A percentile compares a stretch with the other conserved stretches of the same genome.
phyloP scores from a whole-genome alignment of 2,888 invertebrate genomes.

The Mythimna vitellina region DNA sequence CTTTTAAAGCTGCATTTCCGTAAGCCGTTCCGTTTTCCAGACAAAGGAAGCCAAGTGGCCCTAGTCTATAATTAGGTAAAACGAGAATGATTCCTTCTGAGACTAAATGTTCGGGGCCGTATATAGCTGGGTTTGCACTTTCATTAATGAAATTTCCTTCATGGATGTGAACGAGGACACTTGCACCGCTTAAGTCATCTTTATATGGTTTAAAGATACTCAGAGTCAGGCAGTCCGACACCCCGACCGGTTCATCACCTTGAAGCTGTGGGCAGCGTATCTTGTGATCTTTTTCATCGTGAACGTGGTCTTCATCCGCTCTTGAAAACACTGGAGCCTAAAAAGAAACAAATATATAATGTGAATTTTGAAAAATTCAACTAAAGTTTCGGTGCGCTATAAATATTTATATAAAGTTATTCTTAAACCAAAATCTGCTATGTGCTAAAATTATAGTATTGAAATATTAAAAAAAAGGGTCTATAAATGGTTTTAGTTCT shows the following conservation, averaged over 20 bases:
- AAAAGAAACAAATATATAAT: slow-evolving; percentile 54
- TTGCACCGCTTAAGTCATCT: slow-evolving; percentile 62
- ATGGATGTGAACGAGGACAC: slow-evolving; percentile 84
- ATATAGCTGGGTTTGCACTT: slow-evolving; percentile 78
- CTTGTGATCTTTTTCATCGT: slow-evolving; percentile 67
- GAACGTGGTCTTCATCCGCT: slow-evolving; percentile 62
- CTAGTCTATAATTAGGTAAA: slow-evolving; percentile 83
- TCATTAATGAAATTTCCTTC: slow-evolving; percentile 78
- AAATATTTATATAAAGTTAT: too few species aligned
- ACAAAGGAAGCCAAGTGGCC: slow-evolving; percentile 84
- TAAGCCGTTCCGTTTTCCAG: slow-evolving; percentile 76
- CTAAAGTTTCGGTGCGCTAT: too few species aligned
- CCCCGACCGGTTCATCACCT: slow-evolving; percentile 67
- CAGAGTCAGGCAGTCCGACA: slow-evolving; percentile 80
- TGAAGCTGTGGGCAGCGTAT: slow-evolving; percentile 78
- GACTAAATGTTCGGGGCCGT: slow-evolving; percentile 81
- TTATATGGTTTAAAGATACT: slow-evolving; percentile 78
- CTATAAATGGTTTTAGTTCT: too few species aligned
- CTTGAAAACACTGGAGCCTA: slow-evolving; percentile 73
- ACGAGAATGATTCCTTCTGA: slow-evolving; percentile 77
- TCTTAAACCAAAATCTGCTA: too few species aligned
- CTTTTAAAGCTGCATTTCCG: slow-evolving; percentile 85
- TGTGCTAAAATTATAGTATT: too few species aligned
- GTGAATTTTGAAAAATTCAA: background rate
- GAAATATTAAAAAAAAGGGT: too few species aligned